Percentiles rank a stretch among this genome's conserved stretches.
Conservation (phyloP, 1,140 invertebrate genomes). For the Globodera ellingtonae region DNA sequence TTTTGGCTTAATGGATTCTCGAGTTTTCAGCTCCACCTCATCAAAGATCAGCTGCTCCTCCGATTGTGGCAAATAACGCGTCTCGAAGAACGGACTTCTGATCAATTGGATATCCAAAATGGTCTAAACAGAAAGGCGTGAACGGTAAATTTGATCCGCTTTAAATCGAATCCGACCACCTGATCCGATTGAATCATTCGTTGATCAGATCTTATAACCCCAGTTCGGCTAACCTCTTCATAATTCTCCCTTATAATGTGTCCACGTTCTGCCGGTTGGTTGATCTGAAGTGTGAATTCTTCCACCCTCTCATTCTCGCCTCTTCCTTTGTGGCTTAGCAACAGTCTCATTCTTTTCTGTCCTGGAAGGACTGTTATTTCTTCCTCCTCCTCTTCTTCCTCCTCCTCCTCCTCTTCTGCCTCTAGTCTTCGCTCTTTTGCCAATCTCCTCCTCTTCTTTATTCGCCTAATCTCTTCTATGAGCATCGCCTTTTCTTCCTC, state of each 20-base stretch:
- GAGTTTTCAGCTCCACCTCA: not conserved
- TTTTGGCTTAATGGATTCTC: not conserved
- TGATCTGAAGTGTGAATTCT: constrained; percentile 19
- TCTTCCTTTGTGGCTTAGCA: constrained; percentile 12
- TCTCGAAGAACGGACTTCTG: constrained; percentile 27
- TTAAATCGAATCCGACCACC: not conserved
- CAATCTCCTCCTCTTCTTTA: constrained; percentile 5
- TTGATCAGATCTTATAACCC: not conserved
- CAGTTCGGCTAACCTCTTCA: not conserved
- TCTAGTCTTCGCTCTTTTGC: constrained; percentile 2
- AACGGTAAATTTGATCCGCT: not conserved
- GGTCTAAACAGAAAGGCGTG: constrained; percentile 18
- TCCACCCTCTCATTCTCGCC: constrained; percentile 2
- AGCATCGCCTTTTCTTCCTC: constrained; percentile 9
- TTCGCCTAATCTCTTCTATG: not conserved
- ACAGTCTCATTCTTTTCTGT: not conserved
- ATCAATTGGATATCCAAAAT: constrained; percentile 32
- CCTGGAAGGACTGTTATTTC: not conserved
- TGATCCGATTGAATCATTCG: not conserved
- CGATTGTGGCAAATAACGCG: constrained; percentile 23
- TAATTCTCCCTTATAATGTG: constrained; percentile 14
- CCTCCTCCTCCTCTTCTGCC: constrained; percentile 10
- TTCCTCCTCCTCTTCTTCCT: not conserved
- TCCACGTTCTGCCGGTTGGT: constrained; percentile 3
- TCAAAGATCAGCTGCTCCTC: constrained; percentile 19